Evolutionary conservation across 2,797 vertebrate genomes (phyloP).

Genomic region (Sternarchorhynchus goeldii): DNA sequence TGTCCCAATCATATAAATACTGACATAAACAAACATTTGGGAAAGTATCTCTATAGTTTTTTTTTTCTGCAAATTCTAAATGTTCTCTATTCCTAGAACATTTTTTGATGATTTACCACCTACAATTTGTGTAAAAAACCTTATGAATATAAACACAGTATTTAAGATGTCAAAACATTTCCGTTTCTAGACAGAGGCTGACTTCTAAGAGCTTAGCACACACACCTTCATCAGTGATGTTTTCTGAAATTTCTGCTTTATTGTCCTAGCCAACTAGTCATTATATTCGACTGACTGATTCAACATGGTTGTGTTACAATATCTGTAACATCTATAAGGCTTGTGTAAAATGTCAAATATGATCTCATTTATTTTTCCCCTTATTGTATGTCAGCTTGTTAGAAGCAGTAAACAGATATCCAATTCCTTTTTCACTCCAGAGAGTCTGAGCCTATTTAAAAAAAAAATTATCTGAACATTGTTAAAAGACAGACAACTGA

Average conservation of each 20-base stretch:
- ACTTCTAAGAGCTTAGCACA: slow-evolving; percentile 42
- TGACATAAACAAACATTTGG: not conserved
- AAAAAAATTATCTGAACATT: no score
- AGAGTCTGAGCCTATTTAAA: no score
- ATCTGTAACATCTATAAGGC: not conserved
- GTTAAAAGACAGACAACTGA: not conserved
- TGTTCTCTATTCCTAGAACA: slow-evolving; percentile 34
- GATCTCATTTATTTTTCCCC: no score
- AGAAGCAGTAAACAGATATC: not conserved
- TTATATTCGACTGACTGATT: not conserved
- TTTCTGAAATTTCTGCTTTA: not conserved
- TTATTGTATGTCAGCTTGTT: not conserved
- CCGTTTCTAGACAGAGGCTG: slow-evolving; percentile 24
- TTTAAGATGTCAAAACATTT: slow-evolving; percentile 44
- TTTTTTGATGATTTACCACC: slow-evolving; percentile 3
- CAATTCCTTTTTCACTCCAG: not conserved
- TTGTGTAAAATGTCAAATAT: no score
- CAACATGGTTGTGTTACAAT: not conserved
- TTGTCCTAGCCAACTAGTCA: not conserved
- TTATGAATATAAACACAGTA: slow-evolving; percentile 39
- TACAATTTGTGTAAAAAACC: slow-evolving; percentile 31
- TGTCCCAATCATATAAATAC: slow-evolving; percentile 1
- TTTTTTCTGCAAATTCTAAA: slow-evolving; percentile 18
- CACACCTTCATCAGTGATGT: slow-evolving; percentile 4
- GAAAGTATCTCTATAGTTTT: not conserved